Conservation (phyloP, 2,113 vertebrate genomes). For the Eulacestoma nigropectus region DNA sequence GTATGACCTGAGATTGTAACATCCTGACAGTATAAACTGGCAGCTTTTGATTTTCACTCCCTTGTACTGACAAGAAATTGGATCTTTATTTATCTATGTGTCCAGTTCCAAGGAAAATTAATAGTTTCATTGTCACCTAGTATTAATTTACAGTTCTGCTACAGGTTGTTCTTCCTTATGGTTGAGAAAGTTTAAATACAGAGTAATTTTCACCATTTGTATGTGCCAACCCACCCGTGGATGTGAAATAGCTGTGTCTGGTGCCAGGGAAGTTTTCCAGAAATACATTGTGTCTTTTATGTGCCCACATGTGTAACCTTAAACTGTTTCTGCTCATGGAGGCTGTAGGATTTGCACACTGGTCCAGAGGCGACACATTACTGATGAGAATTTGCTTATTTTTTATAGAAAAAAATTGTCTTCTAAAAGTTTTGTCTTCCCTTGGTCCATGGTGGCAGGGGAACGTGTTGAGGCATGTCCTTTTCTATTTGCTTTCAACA, state of each 20-base stretch:
- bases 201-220: rapidly evolving
- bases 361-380: neutral
- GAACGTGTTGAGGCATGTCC: neutral
- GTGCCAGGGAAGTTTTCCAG: neutral
- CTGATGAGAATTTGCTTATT: neutral
- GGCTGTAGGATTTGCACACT: neutral
- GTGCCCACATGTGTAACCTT: neutral
- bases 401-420: neutral
- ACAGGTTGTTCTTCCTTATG: neutral
- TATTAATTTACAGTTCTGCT: neutral
- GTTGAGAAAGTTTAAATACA: neutral
- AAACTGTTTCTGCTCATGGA: neutral
- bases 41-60: neutral
- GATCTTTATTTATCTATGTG: neutral
- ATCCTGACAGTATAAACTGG: neutral
- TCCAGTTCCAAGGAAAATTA: neutral
- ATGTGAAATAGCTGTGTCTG: neutral
- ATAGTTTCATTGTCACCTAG: neutral
- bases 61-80: neutral
- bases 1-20: neutral
- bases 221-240: neutral
- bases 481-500: neutral
- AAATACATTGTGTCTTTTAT: neutral
- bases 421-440: neutral
- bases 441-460: neutral